A percentile compares a stretch with the other conserved stretches of the same genome.
phyloP scores from a whole-genome alignment of 2,797 vertebrate genomes.

The Catamblyrhynchus diadema region DNA sequence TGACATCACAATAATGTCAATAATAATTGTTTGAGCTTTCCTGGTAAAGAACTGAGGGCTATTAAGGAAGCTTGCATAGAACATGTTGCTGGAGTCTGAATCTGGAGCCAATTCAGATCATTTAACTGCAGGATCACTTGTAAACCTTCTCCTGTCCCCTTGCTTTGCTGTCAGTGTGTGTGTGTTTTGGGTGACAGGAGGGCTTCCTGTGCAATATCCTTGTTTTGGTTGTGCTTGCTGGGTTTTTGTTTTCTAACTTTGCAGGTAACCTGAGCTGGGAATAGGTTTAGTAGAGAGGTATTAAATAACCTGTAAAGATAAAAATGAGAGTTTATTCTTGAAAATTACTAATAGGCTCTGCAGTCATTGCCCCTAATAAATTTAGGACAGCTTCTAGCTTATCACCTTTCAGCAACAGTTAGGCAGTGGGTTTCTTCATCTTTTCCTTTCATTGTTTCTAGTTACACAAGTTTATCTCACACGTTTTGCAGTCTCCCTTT shows the following conservation, averaged over 20 bases:
- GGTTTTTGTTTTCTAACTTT: not conserved
- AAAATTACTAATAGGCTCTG: not conserved
- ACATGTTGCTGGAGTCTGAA: accelerated
- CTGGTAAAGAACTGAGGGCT: not conserved
- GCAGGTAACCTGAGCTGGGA: not conserved
- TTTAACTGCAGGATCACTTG: not conserved
- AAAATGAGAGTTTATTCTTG: not conserved
- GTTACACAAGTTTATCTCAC: not conserved
- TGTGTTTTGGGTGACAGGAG: not conserved
- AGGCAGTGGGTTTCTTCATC: not conserved
- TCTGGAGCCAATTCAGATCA: not conserved
- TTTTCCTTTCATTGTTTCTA: not conserved
- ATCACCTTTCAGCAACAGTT: not conserved
- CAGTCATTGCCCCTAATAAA: not conserved
- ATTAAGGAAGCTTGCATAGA: not conserved
- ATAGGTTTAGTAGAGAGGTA: not conserved
- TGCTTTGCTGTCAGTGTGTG: not conserved
- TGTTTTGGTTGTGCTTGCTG: not conserved
- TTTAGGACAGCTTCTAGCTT: not conserved
- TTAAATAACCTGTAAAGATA: not conserved
- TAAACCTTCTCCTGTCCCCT: not conserved
- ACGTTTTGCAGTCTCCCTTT: not conserved
- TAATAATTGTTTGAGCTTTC: not conserved
- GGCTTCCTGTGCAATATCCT: not conserved
- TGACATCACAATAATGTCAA: not conserved